phyloP scores from a whole-genome alignment of 2,888 invertebrate species.

The Caenorhabditis sp. region DNA sequence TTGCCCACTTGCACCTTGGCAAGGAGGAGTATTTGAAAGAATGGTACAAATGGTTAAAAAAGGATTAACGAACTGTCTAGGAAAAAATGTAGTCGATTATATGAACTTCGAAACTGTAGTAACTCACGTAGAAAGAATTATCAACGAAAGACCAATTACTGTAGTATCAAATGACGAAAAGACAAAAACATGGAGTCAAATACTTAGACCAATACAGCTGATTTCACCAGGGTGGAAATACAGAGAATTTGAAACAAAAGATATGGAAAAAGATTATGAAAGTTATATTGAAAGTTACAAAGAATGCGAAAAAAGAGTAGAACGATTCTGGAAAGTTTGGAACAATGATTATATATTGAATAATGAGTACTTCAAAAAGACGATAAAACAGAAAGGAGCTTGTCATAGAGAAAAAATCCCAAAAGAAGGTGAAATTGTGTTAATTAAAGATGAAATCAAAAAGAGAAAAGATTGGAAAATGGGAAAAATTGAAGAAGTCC shows the following conservation, averaged over 20 bases:
- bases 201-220: constrained; percentile 1
- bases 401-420: background rate
- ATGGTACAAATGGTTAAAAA: constrained; percentile 1
- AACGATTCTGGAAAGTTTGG: constrained; percentile 7
- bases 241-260: background rate
- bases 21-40: constrained; percentile 7
- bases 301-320: background rate
- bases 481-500: constrained; percentile 2
- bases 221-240: background rate
- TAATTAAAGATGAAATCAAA: constrained; percentile 1
- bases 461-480: constrained; percentile 7
- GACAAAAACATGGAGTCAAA: background rate
- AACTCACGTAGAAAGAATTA: background rate
- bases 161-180: background rate
- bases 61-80: background rate
- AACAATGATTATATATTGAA: background rate
- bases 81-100: background rate
- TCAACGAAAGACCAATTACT: constrained; percentile 5
- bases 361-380: background rate
- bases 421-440: constrained; percentile 1
- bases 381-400: background rate
- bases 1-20: constrained; percentile 5
- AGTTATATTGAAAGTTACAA: background rate
- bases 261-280: background rate
- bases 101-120: background rate